Conservation (phyloP, 2,113 vertebrate species). For the Zosterops japonicus region DNA sequence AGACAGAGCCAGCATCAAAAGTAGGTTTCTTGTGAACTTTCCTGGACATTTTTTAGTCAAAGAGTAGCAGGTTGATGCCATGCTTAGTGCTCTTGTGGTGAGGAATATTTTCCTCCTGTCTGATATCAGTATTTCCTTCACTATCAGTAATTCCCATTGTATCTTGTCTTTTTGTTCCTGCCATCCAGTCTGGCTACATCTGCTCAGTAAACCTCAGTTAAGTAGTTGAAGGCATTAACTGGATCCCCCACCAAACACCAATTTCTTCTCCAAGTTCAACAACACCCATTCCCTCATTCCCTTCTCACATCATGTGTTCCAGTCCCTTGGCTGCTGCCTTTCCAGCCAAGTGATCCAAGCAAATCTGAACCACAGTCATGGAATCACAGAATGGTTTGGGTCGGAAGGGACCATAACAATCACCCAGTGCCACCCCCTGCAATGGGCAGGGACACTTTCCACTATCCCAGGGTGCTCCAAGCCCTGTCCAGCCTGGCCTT, state of each 20-base stretch:
- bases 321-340: not conserved
- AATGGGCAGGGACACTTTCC: not conserved
- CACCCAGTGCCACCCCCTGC: not conserved
- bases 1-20: not conserved
- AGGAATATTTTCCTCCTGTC: not conserved
- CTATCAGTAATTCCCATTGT: not conserved
- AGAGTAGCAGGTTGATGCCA: not conserved
- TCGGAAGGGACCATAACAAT: not conserved
- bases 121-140: not conserved
- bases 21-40: not conserved
- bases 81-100: not conserved
- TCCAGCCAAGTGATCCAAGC: not conserved
- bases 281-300: not conserved
- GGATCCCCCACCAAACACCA: accelerated
- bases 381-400: not conserved
- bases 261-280: not conserved
- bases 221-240: not conserved
- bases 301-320: not conserved
- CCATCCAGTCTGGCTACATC: not conserved
- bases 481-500: accelerated
- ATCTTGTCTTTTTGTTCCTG: not conserved
- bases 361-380: not conserved
- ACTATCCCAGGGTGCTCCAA: accelerated
- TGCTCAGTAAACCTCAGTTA: not conserved
- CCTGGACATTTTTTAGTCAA: not conserved